Percentiles rank a stretch among this genome's conserved stretches.
Evolutionary conservation across 2,113 vertebrate genomes (phyloP).

Genomic region (Terrapene triunguis): DNA sequence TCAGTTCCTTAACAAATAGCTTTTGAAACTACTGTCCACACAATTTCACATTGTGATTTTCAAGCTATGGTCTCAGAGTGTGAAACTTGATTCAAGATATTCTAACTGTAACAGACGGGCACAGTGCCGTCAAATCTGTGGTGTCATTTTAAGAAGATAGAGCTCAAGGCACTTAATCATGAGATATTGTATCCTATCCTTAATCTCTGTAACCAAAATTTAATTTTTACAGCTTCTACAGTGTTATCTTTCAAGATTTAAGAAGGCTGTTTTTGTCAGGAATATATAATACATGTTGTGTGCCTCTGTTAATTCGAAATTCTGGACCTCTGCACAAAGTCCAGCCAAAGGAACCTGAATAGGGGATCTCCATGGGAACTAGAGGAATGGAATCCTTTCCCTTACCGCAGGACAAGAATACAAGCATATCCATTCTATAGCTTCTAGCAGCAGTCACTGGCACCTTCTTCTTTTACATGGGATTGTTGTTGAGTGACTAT

Average conservation of each 20-base stretch:
- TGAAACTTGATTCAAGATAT: background rate
- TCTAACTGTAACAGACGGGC: background rate
- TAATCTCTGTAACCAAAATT: conserved; percentile 25
- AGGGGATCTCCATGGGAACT: conserved; percentile 58
- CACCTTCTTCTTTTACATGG: conserved; percentile 2
- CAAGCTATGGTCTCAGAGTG: background rate
- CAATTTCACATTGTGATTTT: background rate
- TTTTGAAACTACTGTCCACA: background rate
- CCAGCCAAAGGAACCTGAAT: conserved; percentile 50
- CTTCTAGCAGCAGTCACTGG: conserved; percentile 27
- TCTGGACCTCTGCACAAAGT: conserved; percentile 42
- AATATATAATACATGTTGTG: conserved; percentile 9
- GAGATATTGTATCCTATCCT: conserved; percentile 24
- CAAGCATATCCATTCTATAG: conserved; percentile 30
- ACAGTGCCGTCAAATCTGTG: background rate
- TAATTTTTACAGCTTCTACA: conserved; percentile 1
- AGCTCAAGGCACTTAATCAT: background rate
- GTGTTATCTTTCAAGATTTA: conserved; percentile 4
- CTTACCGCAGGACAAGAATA: conserved; percentile 40
- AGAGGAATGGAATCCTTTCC: conserved; percentile 37
- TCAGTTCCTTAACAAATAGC: background rate
- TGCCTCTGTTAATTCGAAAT: conserved; percentile 38
- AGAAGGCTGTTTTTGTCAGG: conserved; percentile 29
- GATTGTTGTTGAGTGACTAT: background rate
- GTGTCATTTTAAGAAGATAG: conserved; percentile 35